Base-by-base conservation (phyloP, 2,888 invertebrate species). In the Tuta absoluta region DNA sequence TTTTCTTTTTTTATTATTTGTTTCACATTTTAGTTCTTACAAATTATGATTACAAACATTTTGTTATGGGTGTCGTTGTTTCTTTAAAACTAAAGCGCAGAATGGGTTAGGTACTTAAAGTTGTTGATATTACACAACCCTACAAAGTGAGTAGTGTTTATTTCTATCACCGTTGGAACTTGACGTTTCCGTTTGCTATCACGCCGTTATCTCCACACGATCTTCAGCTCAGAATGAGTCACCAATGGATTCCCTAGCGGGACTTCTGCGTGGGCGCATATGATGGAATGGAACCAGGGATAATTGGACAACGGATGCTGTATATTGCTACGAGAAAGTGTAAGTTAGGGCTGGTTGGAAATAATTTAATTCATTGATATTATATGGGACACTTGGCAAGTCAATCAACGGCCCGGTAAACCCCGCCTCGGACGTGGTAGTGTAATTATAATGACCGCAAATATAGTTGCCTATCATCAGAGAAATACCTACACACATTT, bases 251-350 rank as follows among this genome's bases (percentile, higher is more conserved):
- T 4, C 51, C 8, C 41, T 41, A 41, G 41, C 41, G 49, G 49
- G 21, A 14, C 11, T 21, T 24, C 5, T 51, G 53, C 56, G 56
- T 56, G 23, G 56, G 56, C 56, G 56, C 28, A 56, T 7, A 7
- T n/a, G 56, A 24, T 28, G 24, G 4, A 49, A 51, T 5, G 33
- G 33, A 7, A 56, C 28, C 8, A 14, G 11, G 14, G 53, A 24
- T 53, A 56, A 56, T 56, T 56, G 56, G 56, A 4, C 28, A 17
- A 24, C 56, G 56, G 56, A 56, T 12, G 28, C n/a, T n/a, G 14
- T 51, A 51, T 51, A 21, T 23, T 51, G 12, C 51, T 51, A 19
- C 10, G 19, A 7, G 23, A 51, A 11, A 48, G 48, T 48, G 17
- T 48, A 10, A 45, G n/a, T 14, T 41, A 19, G 19, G 17, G 48